Evolutionary conservation across 2,888 invertebrate genomes (phyloP), one percentile per base, ranked within the genome.

Genomic region (Drosophila subsilvestris): DNA sequence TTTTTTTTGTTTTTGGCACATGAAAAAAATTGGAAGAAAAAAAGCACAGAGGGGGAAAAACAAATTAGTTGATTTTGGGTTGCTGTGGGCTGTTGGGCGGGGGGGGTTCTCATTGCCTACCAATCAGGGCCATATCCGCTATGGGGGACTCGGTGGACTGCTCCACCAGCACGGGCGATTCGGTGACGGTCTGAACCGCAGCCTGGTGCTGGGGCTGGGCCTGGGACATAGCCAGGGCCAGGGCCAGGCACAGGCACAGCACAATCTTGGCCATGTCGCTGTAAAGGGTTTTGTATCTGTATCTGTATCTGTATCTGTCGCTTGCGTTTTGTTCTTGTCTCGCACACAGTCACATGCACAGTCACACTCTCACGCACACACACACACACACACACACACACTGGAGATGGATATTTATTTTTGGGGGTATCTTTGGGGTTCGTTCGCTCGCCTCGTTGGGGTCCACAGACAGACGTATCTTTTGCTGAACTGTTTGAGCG

Each of bases 401-500:
- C 62, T 22, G n/a, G 29, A 63, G 57, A 51, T 53, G 1, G 32
- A 50, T 12, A 25, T 45, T n/a, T n/a, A n/a, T n/a, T n/a, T n/a
- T n/a, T 42, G 3, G 4, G 4, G 22, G 18, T 42, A 32, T 57
- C 32, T 45, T 29, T 29, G 18, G 43, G 47, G 22, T 57, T 47
- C 43, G 42, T 32, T 66, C 22, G 27, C 47, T 51, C 17, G 2
- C 18, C 55, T 43, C 32, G 32, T 55, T 53, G 72, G 68, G 75
- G 74, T 80, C 83, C 77, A 83, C 77, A 89, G 89, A 79, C 88
- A 78, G 76, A 81, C 78, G 88, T 83, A 81, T 84, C 90, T 84
- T 86, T 87, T 79, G 79, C 75, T 68, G 84, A 88, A 91, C 91
- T 91, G 91, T 80, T 86, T 79, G 76, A 80, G 75, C 79, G 83